These are phyloP conservation scores for Hydrophis major DNA, from an alignment of 2,797 vertebrate species.

Conservation along the genomic window DNA sequence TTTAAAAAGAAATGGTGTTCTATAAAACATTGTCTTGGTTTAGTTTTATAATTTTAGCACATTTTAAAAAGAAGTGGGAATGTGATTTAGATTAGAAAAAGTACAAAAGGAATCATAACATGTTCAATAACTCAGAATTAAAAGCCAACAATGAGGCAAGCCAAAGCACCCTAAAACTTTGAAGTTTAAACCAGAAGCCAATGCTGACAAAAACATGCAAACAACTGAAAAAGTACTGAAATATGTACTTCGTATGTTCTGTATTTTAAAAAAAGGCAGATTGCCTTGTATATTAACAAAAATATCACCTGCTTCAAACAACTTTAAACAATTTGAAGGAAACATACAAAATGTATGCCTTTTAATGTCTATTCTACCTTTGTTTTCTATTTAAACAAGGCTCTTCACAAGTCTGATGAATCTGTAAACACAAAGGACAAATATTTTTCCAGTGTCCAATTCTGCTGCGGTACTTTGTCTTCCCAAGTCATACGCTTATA, in stretches of 20 bases:
- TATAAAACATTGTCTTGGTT: background rate
- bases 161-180: background rate
- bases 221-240: background rate
- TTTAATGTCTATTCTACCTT: background rate
- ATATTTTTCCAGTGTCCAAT: background rate
- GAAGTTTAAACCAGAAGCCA: background rate
- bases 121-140: background rate
- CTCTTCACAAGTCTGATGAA: background rate
- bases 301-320: background rate
- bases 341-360: fast-evolving
- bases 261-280: no score
- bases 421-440: background rate
- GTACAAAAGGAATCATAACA: background rate
- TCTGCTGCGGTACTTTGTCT: background rate
- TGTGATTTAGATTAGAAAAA: background rate
- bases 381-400: background rate
- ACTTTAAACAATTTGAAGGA: background rate
- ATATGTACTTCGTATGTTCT: background rate
- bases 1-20: background rate
- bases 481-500: background rate
- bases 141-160: background rate
- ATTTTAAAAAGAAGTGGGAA: background rate
- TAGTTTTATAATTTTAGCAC: background rate
- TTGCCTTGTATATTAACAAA: background rate
- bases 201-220: background rate